Conservation (phyloP, 1,140 invertebrate genomes). For the Bilobella aurantiaca region DNA sequence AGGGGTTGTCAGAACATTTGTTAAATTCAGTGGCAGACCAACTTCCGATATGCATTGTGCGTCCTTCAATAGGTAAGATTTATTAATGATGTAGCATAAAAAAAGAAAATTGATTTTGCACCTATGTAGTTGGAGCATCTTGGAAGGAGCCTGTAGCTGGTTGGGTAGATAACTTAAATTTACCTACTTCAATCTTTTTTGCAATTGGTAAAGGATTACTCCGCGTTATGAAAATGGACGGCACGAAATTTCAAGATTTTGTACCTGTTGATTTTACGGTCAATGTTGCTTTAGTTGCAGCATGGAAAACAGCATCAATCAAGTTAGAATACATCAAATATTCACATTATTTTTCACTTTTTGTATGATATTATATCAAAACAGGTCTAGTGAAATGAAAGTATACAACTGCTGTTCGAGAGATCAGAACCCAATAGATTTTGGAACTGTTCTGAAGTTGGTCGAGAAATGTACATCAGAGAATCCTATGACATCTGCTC, state of each 20-base stretch:
- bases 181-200: conserved; percentile 90
- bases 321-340: no score
- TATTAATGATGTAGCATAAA: no score
- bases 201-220: conserved; percentile 85
- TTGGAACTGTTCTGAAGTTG: conserved; percentile 55
- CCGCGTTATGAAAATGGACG: conserved; percentile 64
- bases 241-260: conserved; percentile 71
- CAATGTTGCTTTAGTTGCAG: conserved; percentile 71
- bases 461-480: conserved; percentile 57
- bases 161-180: conserved; percentile 95
- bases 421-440: conserved; percentile 76
- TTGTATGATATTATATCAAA: neutral
- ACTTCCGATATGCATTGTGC: conserved; percentile 72
- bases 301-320: conserved; percentile 54
- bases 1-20: conserved; percentile 73
- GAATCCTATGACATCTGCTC: conserved; percentile 64
- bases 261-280: conserved; percentile 89
- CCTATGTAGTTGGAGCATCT: conserved; percentile 61
- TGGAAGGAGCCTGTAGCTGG: conserved; percentile 87
- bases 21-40: conserved; percentile 60
- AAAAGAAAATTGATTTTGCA: neutral
- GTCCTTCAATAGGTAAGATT: conserved; percentile 91
- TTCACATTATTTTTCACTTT: neutral
- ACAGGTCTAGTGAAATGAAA: conserved; percentile 52
- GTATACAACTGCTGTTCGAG: conserved; percentile 87